Conservation (phyloP, 2,797 vertebrate genomes). For the Hippocampus kuda region DNA sequence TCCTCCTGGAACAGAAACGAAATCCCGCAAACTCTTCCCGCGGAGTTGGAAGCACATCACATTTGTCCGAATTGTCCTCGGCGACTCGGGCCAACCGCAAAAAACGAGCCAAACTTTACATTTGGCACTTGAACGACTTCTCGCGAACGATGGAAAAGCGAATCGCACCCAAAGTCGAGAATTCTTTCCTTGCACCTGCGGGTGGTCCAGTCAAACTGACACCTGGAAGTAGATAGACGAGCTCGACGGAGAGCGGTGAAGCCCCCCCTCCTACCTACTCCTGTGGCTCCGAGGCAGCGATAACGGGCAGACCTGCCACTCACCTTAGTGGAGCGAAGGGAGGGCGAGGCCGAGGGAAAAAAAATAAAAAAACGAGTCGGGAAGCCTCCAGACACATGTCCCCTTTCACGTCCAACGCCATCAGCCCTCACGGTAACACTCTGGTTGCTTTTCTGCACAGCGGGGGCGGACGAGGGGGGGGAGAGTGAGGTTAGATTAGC, state of each 20-base stretch:
- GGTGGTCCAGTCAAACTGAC: constrained; percentile 38
- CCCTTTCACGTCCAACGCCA: constrained; percentile 53
- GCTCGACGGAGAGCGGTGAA: constrained; percentile 38
- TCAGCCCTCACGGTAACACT: constrained; percentile 47
- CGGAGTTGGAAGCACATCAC: background rate
- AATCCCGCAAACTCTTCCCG: background rate
- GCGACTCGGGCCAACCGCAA: background rate
- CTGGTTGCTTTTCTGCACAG: constrained; percentile 37
- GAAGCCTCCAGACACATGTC: constrained; percentile 56
- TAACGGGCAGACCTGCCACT: constrained; percentile 61
- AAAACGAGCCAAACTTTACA: background rate
- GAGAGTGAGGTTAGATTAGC: constrained; percentile 67
- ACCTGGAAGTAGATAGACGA: constrained; percentile 15
- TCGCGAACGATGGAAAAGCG: background rate
- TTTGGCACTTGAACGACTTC: background rate
- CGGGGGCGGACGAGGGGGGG: constrained; percentile 54
- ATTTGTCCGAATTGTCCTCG: background rate
- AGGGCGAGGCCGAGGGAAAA: constrained; percentile 19
- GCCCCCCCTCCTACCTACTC: constrained; percentile 39
- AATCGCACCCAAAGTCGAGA: background rate
- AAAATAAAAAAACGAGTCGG: constrained; percentile 33
- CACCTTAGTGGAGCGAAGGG: constrained; percentile 48
- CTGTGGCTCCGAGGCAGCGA: constrained; percentile 54
- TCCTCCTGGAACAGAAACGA: background rate
- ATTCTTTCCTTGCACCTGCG: constrained; percentile 16